Percentiles rank a stretch among this genome's conserved stretches.
Evolutionary conservation across 37 sponge, comb jelly and placozoan species (phyloP).

Genomic region (Beroe forskalii): DNA sequence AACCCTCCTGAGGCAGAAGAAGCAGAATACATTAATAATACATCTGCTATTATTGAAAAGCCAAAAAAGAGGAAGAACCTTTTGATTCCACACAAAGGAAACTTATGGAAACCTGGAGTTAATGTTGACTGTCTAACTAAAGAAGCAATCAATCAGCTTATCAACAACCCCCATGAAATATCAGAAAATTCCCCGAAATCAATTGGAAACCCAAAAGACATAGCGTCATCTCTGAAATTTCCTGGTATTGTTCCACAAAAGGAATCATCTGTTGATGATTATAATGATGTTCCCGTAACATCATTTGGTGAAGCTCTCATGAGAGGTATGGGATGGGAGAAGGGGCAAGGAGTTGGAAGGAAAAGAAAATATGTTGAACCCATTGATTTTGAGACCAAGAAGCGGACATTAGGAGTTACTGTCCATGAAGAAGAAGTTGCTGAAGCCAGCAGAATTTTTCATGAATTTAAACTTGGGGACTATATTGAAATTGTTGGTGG

Average conservation of each 20-base stretch:
- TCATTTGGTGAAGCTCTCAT: slow-evolving; percentile 87
- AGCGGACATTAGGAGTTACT: slow-evolving; percentile 39
- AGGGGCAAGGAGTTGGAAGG: slow-evolving; percentile 83
- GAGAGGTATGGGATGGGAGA: slow-evolving; percentile 96
- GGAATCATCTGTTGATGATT: slow-evolving; percentile 75
- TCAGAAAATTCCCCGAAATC: not conserved
- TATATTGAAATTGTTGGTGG: slow-evolving; percentile 57
- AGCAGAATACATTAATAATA: slow-evolving; percentile 16
- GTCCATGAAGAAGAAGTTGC: slow-evolving; percentile 39
- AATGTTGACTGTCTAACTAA: slow-evolving; percentile 1
- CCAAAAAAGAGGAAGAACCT: not conserved
- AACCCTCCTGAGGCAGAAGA: not conserved
- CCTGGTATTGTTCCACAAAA: slow-evolving; percentile 41
- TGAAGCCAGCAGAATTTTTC: slow-evolving; percentile 19
- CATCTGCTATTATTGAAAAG: not conserved
- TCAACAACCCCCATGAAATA: not conserved
- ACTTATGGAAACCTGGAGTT: slow-evolving; percentile 42
- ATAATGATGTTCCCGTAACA: slow-evolving; percentile 81
- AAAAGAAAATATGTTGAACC: slow-evolving; percentile 66
- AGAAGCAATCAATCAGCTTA: slow-evolving; percentile 28
- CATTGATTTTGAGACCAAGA: slow-evolving; percentile 6
- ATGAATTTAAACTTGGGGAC: slow-evolving; percentile 31
- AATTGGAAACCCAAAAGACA: not conserved
- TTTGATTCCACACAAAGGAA: not conserved
- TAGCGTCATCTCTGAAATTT: slow-evolving; percentile 15